Conservation (phyloP, 1,140 invertebrate genomes). For the Bombus turneri region DNA sequence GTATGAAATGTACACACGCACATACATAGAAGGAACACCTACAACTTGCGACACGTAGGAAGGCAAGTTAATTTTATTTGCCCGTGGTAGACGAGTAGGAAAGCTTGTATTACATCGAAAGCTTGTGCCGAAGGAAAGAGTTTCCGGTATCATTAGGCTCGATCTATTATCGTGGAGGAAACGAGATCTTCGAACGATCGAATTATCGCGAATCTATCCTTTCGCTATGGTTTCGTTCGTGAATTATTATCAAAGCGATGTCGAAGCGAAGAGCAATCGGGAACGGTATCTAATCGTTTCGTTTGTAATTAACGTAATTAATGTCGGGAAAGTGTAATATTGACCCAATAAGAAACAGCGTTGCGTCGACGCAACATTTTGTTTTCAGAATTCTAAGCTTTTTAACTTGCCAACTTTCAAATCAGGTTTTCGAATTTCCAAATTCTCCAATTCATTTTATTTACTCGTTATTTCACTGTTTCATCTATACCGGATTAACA, state of each 20-base stretch:
- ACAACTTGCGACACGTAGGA: background rate
- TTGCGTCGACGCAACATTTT: background rate
- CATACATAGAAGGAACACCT: background rate
- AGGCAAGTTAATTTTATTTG: conserved; percentile 48
- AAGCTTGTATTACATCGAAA: conserved; percentile 25
- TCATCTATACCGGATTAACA: no score
- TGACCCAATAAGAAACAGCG: background rate
- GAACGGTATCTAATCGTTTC: background rate
- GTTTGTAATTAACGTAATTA: background rate
- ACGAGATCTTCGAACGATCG: background rate
- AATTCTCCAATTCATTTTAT: background rate
- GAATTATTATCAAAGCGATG: no score
- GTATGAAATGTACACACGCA: background rate
- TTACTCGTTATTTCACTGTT: background rate
- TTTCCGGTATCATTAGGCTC: conserved; percentile 28
- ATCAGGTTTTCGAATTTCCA: background rate
- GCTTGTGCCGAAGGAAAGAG: background rate
- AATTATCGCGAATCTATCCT: conserved; percentile 5
- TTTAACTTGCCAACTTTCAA: background rate
- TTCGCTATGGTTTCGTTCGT: background rate
- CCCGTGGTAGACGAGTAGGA: conserved; percentile 7
- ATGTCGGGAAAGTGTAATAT: background rate
- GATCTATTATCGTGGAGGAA: background rate
- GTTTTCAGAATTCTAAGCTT: background rate
- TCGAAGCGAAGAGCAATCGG: background rate